Evolutionary conservation across 1,140 invertebrate genomes (phyloP).

Genomic region (Scaptomyza hsui): DNA sequence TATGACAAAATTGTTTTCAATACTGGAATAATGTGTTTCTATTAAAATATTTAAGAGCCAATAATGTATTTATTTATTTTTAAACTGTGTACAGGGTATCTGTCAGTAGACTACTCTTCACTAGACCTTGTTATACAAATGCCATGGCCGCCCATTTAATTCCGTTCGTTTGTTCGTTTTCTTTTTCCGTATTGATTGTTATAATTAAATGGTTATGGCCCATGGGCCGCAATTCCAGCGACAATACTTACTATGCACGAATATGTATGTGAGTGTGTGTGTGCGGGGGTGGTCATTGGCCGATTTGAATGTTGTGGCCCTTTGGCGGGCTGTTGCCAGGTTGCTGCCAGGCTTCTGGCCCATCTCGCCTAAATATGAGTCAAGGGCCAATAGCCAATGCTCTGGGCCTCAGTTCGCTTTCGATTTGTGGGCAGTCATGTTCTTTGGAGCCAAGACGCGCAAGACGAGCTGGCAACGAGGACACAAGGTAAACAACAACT

Average conservation of each 20-base stretch:
- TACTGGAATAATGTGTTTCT: too few species aligned
- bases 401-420: slow-evolving; percentile 57
- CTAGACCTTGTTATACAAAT: background rate
- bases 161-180: background rate
- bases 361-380: slow-evolving; percentile 17
- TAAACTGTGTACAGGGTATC: background rate
- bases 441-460: slow-evolving; percentile 51
- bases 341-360: slow-evolving; percentile 14
- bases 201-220: slow-evolving; percentile 23
- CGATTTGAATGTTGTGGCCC: slow-evolving; percentile 61
- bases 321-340: slow-evolving; percentile 52
- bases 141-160: background rate
- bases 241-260: slow-evolving; percentile 15
- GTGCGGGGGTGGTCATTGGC: slow-evolving; percentile 12
- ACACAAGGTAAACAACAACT: slow-evolving; percentile 53
- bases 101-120: background rate
- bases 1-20: too few species aligned
- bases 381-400: slow-evolving; percentile 5
- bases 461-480: slow-evolving; percentile 48
- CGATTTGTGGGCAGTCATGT: slow-evolving; percentile 60
- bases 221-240: background rate
- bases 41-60: too few species aligned
- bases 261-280: too few species aligned
- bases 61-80: too few species aligned
- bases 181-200: slow-evolving; percentile 26